These are phyloP conservation scores for Pseudochirops corinnae DNA, from an alignment of 2,797 vertebrate genomes.

Conservation along the genomic window DNA sequence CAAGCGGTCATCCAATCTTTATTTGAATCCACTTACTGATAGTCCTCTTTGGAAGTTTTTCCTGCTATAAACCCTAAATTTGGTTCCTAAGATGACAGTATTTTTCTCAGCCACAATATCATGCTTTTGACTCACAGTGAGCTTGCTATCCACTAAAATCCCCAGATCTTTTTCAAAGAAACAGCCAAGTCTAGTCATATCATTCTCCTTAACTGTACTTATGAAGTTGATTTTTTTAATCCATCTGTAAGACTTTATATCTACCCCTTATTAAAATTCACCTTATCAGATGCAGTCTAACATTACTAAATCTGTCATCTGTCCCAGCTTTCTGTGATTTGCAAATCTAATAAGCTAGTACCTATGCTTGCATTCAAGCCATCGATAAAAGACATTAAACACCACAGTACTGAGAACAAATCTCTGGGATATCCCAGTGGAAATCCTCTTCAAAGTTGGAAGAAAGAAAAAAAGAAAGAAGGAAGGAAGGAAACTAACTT, in stretches of 20 bases:
- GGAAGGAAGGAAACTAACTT: background rate
- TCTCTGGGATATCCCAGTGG: background rate
- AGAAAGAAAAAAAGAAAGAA: background rate
- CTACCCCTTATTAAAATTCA: background rate
- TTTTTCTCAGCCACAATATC: background rate
- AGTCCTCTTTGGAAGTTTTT: background rate
- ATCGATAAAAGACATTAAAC: background rate
- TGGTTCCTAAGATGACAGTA: background rate
- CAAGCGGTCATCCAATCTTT: too few relatives aligned
- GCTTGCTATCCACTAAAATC: background rate
- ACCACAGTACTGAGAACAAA: background rate
- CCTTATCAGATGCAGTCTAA: background rate
- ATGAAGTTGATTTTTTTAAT: background rate
- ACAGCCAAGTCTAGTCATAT: background rate
- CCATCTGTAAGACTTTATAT: background rate
- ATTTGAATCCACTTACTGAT: too few relatives aligned
- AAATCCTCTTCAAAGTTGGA: background rate
- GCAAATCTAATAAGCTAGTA: background rate
- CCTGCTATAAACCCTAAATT: background rate
- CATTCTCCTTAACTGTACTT: background rate
- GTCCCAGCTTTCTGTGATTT: background rate
- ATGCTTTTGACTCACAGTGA: background rate
- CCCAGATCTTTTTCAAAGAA: background rate
- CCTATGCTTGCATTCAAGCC: background rate
- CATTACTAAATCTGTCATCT: background rate